phyloP scores from a whole-genome alignment of 2,797 vertebrate genomes.

The Hemibagrus guttatus region DNA sequence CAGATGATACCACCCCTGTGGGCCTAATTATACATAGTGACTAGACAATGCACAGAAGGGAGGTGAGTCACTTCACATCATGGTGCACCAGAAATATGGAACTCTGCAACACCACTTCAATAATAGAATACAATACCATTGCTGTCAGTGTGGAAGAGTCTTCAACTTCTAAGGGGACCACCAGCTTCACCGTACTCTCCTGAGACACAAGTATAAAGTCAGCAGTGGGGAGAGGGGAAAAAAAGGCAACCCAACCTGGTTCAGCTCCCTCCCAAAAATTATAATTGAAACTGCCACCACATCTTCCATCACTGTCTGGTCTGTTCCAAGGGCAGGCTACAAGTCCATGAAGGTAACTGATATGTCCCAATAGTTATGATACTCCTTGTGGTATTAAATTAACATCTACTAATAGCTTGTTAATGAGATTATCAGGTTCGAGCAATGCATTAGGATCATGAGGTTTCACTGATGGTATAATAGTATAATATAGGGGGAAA shows the following conservation, averaged over 20 bases:
- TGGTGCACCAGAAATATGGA: background rate
- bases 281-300: conserved; percentile 14
- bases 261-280: background rate
- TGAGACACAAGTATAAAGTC: conserved; percentile 20
- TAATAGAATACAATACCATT: background rate
- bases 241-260: conserved; percentile 4
- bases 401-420: background rate
- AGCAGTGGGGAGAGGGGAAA: background rate
- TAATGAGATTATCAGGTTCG: background rate
- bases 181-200: background rate
- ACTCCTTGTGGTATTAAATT: background rate
- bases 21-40: conserved; percentile 35
- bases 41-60: conserved; percentile 15
- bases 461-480: background rate
- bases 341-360: conserved; percentile 29
- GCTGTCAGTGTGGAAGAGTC: conserved; percentile 3
- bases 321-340: conserved; percentile 21
- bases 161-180: conserved; percentile 12
- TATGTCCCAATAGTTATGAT: background rate
- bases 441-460: background rate
- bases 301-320: conserved; percentile 41
- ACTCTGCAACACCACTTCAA: background rate
- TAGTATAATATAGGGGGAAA: background rate
- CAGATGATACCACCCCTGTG: conserved; percentile 30
- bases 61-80: conserved; percentile 12